Evolutionary conservation across 2,888 invertebrate species (phyloP), one percentile per base, ranked within the genome.

Genomic region (Eupithecia vulgata): DNA sequence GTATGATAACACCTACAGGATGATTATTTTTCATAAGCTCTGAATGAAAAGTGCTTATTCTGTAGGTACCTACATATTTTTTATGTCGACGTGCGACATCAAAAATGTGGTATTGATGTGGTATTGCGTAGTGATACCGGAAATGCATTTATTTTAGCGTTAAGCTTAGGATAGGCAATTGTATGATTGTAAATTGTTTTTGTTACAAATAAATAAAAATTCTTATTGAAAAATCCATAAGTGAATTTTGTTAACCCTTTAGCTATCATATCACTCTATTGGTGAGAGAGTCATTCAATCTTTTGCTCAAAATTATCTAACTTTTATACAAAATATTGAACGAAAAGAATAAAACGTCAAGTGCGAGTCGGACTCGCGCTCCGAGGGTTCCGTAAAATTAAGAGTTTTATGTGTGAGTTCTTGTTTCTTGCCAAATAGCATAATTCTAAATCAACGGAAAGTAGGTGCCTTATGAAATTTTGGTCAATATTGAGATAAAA

Each of bases 221-320:
- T 94, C 86, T 92, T 94, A 93, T 94, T 94, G 89, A 94, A 94
- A 94, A 94, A 94, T 89, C 89, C 87, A 83, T 87, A 90, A 82
- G 74, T 17, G 25, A 52, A 78, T 69, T 69, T 82, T 77, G 79
- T 42, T 12, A 37, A 52, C 13, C 13, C 34, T 34, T n/a, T 59
- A 40, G 17, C 42, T 48, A 25, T 25, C 67, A 45, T 48, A 25
- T 25, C 67, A 45, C 48, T 6, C 4, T 8, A 52, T 21, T 52
- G 5, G 52, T 12, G 52, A 21, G n/a, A 21, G 8, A 57, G 4
- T 13, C 0, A 13, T 25, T 25, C 8, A 57, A 57, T 12, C 5
- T 5, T 57, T 25, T 25, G 8, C 25, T 12, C 57, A 57, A 25
- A 52, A 52, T 5, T n/a, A 48, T 1, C 7, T 8, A 48, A 42